Percentiles rank a stretch among this genome's conserved stretches.
Conservation (phyloP, 1,140 invertebrate species). For the Aphaenogaster floridana region DNA sequence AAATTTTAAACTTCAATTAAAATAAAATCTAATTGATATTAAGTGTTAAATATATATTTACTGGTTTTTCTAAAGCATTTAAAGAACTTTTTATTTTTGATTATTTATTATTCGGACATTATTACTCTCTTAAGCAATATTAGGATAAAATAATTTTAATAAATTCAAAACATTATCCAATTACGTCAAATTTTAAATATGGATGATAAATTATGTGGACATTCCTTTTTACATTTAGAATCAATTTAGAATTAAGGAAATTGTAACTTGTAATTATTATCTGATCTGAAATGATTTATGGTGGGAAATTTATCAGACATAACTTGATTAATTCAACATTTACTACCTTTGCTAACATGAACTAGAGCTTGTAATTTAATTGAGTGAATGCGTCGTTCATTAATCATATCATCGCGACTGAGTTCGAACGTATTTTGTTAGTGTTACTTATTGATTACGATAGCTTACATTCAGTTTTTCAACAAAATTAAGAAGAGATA, state of each 20-base stretch:
- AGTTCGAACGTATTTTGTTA: not conserved
- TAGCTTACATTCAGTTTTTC: not conserved
- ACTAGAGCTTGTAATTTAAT: slow-evolving; percentile 14
- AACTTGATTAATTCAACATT: slow-evolving; percentile 16
- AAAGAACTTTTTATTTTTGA: not conserved
- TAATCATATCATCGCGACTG: slow-evolving; percentile 5
- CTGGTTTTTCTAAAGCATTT: not conserved
- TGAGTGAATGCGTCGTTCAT: not conserved
- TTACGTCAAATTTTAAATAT: not conserved
- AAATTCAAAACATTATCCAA: not conserved
- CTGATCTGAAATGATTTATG: slow-evolving; percentile 17
- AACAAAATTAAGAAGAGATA: not conserved
- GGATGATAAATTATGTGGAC: not conserved
- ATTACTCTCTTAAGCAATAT: not conserved
- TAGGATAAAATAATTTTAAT: slow-evolving; percentile 2
- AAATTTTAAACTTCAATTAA: not conserved
- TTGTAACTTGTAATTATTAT: not conserved
- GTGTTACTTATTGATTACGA: not conserved
- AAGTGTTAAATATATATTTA: not conserved
- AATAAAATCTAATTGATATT: not conserved
- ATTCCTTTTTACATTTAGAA: not conserved
- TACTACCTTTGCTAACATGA: not conserved
- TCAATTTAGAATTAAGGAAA: not conserved
- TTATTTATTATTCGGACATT: not conserved
- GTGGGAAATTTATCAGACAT: not conserved